Percentiles rank a stretch among this genome's conserved stretches.
These are phyloP conservation scores for Bryconaethiops microstoma DNA, from an alignment of 2,797 vertebrate genomes.

Conservation along the genomic window DNA sequence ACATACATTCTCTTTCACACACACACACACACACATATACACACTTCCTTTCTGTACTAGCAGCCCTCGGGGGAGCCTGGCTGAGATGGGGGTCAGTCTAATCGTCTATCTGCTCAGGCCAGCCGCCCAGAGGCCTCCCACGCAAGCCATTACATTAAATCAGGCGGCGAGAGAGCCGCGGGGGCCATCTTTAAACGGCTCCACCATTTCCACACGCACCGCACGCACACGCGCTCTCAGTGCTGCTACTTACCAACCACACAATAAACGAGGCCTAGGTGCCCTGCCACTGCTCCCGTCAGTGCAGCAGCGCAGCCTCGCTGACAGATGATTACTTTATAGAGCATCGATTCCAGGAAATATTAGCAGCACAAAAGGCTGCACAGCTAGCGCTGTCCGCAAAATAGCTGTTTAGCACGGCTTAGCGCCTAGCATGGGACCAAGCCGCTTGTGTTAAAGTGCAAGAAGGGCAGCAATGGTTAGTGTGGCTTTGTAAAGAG, in stretches of 20 bases:
- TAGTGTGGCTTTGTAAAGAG: conserved; percentile 57
- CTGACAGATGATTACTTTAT: conserved; percentile 45
- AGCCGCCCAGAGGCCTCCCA: conserved; percentile 45
- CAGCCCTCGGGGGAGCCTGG: conserved; percentile 40
- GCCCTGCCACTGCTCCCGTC: conserved; percentile 36
- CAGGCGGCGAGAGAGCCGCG: conserved; percentile 41
- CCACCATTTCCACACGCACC: conserved; percentile 40
- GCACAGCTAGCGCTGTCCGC: conserved; percentile 23
- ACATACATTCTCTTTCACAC: conserved; percentile 16
- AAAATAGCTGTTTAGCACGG: conserved; percentile 44
- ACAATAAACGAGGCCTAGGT: conserved; percentile 48
- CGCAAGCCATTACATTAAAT: conserved; percentile 58
- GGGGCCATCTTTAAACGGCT: conserved; percentile 58
- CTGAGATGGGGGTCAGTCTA: conserved; percentile 54
- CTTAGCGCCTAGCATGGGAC: conserved; percentile 37
- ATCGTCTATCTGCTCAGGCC: conserved; percentile 52
- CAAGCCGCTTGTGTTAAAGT: conserved; percentile 22
- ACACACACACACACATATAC: neutral
- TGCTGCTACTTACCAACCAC: conserved; percentile 52
- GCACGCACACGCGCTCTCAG: conserved; percentile 28
- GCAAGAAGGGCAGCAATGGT: conserved; percentile 49
- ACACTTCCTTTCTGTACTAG: conserved; percentile 10
- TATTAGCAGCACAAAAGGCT: conserved; percentile 29
- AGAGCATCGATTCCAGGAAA: conserved; percentile 51
- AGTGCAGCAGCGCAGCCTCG: conserved; percentile 19